A percentile compares a stretch with the other conserved stretches of the same genome.
Conservation (phyloP, 2,888 invertebrate species). For the Melanophora roralis region DNA sequence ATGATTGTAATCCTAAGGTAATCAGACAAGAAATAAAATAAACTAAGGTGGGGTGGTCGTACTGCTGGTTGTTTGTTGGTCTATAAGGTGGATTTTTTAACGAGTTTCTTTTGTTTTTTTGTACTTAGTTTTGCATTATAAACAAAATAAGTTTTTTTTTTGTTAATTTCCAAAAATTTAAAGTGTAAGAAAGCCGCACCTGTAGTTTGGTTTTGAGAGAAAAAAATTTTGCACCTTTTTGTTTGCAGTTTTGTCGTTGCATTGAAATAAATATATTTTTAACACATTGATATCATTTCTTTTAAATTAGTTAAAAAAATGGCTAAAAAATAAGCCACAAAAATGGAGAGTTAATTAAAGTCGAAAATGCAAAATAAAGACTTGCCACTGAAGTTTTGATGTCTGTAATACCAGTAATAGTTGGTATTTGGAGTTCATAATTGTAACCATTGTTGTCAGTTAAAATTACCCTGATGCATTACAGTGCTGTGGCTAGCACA, state of each 20-base stretch:
- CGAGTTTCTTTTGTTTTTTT: conserved; percentile 23
- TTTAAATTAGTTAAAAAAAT: too few relatives aligned
- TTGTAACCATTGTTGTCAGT: too few relatives aligned
- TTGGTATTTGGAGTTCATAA: too few relatives aligned
- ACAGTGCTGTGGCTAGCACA: too few relatives aligned
- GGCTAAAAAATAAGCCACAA: too few relatives aligned
- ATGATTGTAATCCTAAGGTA: conserved; percentile 50
- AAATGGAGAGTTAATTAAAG: too few relatives aligned
- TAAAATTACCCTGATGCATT: too few relatives aligned
- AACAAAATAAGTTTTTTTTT: conserved; percentile 41
- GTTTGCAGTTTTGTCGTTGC: not conserved
- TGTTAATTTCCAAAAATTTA: conserved; percentile 48
- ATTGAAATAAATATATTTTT: conserved; percentile 6
- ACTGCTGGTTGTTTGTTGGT: conserved; percentile 37
- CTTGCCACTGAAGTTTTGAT: too few relatives aligned
- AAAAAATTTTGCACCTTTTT: conserved; percentile 33
- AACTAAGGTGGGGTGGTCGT: conserved; percentile 37
- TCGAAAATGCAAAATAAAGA: too few relatives aligned
- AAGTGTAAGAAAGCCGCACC: conserved; percentile 54
- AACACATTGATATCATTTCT: too few relatives aligned
- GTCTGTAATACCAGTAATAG: too few relatives aligned
- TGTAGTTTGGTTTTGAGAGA: conserved; percentile 40
- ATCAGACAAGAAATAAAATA: conserved; percentile 24
- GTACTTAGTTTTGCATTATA: not conserved
- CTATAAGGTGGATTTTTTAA: not conserved